phyloP scores from a whole-genome alignment of 2,113 vertebrate genomes.

The Megaceryle maxima region DNA sequence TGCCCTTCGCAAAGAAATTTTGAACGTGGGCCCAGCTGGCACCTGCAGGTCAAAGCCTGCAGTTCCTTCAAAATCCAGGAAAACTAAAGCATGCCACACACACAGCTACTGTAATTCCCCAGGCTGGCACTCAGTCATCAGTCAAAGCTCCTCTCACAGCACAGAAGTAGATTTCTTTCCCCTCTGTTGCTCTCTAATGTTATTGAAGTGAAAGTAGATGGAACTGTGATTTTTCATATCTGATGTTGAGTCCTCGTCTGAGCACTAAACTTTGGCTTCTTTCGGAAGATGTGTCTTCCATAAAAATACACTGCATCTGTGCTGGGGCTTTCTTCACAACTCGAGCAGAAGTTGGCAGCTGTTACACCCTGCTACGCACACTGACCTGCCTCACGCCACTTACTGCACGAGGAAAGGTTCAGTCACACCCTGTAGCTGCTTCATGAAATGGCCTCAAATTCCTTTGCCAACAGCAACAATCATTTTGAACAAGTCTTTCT shows the following conservation, averaged over 20 bases:
- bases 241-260: background rate
- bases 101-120: background rate
- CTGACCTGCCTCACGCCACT: slow-evolving; percentile 1
- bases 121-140: background rate
- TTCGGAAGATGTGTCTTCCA: background rate
- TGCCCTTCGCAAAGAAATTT: slow-evolving; percentile 20
- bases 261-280: background rate
- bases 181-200: background rate
- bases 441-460: background rate
- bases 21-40: background rate
- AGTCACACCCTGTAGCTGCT: background rate
- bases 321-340: background rate
- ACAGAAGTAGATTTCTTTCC: slow-evolving; percentile 6
- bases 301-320: background rate
- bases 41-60: background rate
- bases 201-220: slow-evolving; percentile 13
- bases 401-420: background rate
- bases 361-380: background rate
- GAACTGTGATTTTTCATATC: background rate
- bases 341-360: background rate
- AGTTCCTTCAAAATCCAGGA: background rate
- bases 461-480: slow-evolving; percentile 23
- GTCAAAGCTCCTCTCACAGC: background rate
- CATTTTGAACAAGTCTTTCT: slow-evolving; percentile 16
- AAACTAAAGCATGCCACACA: background rate